These are phyloP conservation scores for Phalacrocorax aristotelis DNA, from an alignment of 2,113 vertebrate species.

Conservation along the genomic window DNA sequence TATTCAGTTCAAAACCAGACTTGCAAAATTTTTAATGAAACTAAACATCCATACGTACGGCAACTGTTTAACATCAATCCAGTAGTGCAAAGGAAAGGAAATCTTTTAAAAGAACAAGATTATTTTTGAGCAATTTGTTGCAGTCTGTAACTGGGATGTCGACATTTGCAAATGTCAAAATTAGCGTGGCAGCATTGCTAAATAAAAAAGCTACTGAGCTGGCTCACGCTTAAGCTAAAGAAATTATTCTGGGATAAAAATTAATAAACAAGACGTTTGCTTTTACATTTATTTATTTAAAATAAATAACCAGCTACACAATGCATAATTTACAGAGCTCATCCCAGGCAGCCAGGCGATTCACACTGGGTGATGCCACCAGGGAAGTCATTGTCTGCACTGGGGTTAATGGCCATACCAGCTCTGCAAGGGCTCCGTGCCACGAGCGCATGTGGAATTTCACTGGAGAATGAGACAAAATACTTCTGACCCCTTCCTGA, in stretches of 20 bases:
- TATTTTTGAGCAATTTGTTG: slow-evolving; percentile 9
- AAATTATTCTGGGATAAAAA: neutral
- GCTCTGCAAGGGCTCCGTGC: neutral
- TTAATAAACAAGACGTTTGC: neutral
- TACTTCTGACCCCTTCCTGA: neutral
- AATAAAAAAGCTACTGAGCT: neutral
- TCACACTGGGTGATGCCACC: neutral
- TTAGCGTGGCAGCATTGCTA: neutral
- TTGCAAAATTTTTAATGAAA: neutral
- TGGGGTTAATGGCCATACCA: neutral
- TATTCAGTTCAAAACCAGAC: neutral
- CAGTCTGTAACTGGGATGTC: neutral
- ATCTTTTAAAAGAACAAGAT: neutral
- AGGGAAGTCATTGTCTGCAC: neutral
- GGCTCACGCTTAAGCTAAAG: neutral
- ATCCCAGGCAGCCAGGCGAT: neutral
- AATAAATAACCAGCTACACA: neutral
- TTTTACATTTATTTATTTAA: neutral
- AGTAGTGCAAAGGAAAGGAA: neutral
- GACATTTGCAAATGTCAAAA: neutral
- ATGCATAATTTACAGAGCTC: neutral
- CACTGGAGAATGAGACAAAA: neutral
- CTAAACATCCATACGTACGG: rapidly evolving
- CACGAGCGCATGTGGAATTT: neutral
- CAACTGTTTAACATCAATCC: neutral